phyloP scores from a whole-genome alignment of 2,888 invertebrate species.

The Baccha elongata region DNA sequence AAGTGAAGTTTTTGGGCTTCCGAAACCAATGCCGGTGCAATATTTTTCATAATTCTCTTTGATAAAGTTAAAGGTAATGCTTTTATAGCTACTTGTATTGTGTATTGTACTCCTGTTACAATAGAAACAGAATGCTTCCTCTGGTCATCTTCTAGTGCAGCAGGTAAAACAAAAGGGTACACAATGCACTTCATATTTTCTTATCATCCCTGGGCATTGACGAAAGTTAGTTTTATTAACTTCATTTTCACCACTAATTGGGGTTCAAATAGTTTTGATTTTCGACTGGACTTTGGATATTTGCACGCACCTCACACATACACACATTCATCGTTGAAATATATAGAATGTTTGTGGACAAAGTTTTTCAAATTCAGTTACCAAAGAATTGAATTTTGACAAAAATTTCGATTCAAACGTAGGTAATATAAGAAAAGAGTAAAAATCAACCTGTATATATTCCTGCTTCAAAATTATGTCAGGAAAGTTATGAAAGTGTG shows the following conservation, averaged over 20 bases:
- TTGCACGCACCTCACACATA: background rate
- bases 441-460: no score
- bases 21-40: slow-evolving; percentile 15
- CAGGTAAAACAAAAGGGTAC: slow-evolving; percentile 22
- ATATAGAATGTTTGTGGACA: background rate
- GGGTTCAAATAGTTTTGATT: slow-evolving; percentile 68
- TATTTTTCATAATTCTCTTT: slow-evolving; percentile 51
- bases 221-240: slow-evolving; percentile 61
- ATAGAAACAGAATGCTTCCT: slow-evolving; percentile 18
- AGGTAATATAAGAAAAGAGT: background rate
- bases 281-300: slow-evolving; percentile 15
- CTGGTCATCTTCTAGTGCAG: slow-evolving; percentile 7
- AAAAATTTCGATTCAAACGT: background rate
- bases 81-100: slow-evolving; percentile 26
- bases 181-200: background rate
- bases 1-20: slow-evolving; percentile 14
- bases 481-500: no score
- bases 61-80: slow-evolving; percentile 28
- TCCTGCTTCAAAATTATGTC: no score
- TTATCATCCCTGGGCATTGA: slow-evolving; percentile 8
- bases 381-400: background rate
- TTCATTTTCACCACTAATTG: slow-evolving; percentile 58
- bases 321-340: background rate
- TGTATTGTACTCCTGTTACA: background rate
- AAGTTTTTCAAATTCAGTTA: slow-evolving; percentile 26